A percentile compares a stretch with the other conserved stretches of the same genome.
These are phyloP conservation scores for Parnassius glacialis DNA, from an alignment of 2,888 invertebrate genomes.

Conservation along the genomic window DNA sequence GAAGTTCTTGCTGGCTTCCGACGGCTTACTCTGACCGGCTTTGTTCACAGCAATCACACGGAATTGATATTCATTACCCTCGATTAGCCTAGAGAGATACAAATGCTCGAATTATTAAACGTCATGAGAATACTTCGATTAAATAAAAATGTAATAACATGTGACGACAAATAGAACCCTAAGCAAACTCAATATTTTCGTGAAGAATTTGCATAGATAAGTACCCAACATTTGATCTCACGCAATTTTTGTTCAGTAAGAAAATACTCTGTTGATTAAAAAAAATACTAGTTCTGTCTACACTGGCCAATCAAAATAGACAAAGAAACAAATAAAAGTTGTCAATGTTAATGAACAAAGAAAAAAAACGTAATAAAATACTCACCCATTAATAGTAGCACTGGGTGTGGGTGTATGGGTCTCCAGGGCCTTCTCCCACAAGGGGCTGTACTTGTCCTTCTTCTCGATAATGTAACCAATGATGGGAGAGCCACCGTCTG, in stretches of 20 bases:
- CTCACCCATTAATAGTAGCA: slow-evolving; percentile 90
- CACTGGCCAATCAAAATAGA: too few species aligned
- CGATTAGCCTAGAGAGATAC: slow-evolving; percentile 82
- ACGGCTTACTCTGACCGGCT: slow-evolving; percentile 96
- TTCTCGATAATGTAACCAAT: slow-evolving; percentile 96
- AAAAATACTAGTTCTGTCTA: too few species aligned
- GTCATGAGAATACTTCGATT: too few species aligned
- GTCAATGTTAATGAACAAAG: neutral
- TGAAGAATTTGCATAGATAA: too few species aligned
- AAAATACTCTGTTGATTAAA: too few species aligned
- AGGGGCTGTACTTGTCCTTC: slow-evolving; percentile 94
- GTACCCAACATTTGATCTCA: too few species aligned
- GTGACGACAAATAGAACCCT: too few species aligned
- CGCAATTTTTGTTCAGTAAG: too few species aligned
- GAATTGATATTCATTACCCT: slow-evolving; percentile 98
- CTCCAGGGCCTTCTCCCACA: slow-evolving; percentile 96
- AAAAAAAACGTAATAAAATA: slow-evolving; percentile 9
- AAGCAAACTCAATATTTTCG: too few species aligned
- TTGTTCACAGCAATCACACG: slow-evolving; percentile 97
- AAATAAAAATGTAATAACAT: too few species aligned
- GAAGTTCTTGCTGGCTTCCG: slow-evolving; percentile 92
- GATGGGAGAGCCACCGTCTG: slow-evolving; percentile 97
- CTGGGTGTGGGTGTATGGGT: slow-evolving; percentile 86
- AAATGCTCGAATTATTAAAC: neutral
- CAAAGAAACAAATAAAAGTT: too few species aligned